These are phyloP conservation scores for Scrobipalpa atriplicella DNA, from an alignment of 2,888 invertebrate genomes.

Conservation along the genomic window DNA sequence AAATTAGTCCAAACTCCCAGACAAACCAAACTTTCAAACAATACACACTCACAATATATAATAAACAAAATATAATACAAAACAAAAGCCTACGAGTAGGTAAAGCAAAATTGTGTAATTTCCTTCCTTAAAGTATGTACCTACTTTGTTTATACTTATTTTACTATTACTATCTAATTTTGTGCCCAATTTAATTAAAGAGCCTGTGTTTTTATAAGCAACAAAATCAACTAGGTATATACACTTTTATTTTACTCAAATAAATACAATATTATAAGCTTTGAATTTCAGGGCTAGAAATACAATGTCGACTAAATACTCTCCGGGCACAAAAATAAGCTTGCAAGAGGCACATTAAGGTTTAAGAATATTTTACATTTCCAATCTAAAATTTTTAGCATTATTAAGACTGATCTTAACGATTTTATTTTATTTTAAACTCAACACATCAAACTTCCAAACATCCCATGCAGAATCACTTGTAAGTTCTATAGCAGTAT, in stretches of 20 bases:
- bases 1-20: slow-evolving; percentile 26
- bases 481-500: slow-evolving; percentile 62
- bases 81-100: neutral
- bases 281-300: neutral
- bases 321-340: slow-evolving; percentile 7
- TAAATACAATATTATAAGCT: neutral
- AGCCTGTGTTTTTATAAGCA: too few species aligned
- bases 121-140: too few species aligned
- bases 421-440: too few species aligned
- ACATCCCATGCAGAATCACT: slow-evolving; percentile 43
- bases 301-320: neutral
- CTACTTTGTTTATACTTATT: too few species aligned
- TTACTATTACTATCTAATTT: too few species aligned
- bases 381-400: too few species aligned
- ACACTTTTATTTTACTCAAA: too few species aligned
- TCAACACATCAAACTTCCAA: slow-evolving; percentile 6
- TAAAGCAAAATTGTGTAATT: too few species aligned
- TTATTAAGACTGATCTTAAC: too few species aligned
- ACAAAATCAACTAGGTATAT: too few species aligned
- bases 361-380: neutral
- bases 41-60: slow-evolving; percentile 32
- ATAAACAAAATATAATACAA: slow-evolving; percentile 26
- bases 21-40: slow-evolving; percentile 40
- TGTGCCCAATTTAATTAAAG: too few species aligned
- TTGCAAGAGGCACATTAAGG: slow-evolving; percentile 7